Percentiles rank a stretch among this genome's conserved stretches.
phyloP scores from a whole-genome alignment of 2,113 vertebrate genomes.

The Brachyistius frenatus region DNA sequence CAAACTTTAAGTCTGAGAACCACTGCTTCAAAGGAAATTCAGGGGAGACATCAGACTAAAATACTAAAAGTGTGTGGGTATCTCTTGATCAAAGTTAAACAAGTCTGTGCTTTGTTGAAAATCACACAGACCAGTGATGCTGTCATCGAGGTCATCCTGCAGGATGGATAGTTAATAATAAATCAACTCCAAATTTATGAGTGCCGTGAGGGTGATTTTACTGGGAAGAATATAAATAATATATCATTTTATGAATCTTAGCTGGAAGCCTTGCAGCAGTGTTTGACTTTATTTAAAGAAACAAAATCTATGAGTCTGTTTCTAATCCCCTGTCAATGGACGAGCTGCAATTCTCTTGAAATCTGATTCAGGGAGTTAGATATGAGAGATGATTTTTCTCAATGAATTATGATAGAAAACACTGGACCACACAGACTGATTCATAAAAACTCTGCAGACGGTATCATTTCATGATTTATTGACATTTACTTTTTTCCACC shows the following conservation, averaged over 20 bases:
- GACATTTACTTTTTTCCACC: conserved; percentile 83
- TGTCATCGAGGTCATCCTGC: background rate
- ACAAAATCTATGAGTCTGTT: background rate
- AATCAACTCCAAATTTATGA: background rate
- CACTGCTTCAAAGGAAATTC: background rate
- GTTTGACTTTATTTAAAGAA: background rate
- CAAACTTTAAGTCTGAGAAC: background rate
- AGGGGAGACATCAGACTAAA: background rate
- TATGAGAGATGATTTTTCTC: background rate
- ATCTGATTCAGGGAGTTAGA: no score
- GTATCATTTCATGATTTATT: conserved; percentile 84
- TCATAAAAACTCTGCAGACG: conserved; percentile 53
- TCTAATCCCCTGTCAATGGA: no score
- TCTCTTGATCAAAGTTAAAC: no score
- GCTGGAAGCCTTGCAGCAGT: background rate
- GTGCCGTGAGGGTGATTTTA: background rate
- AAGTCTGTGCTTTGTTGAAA: no score
- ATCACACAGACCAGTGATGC: no score
- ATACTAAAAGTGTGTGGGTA: background rate
- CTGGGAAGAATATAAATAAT: background rate
- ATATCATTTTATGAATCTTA: background rate
- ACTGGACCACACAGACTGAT: background rate
- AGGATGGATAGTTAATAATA: background rate
- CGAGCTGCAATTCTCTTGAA: no score
- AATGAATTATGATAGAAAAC: background rate